Base-by-base conservation (phyloP, 2,113 vertebrate species). In the Origma solitaria region DNA sequence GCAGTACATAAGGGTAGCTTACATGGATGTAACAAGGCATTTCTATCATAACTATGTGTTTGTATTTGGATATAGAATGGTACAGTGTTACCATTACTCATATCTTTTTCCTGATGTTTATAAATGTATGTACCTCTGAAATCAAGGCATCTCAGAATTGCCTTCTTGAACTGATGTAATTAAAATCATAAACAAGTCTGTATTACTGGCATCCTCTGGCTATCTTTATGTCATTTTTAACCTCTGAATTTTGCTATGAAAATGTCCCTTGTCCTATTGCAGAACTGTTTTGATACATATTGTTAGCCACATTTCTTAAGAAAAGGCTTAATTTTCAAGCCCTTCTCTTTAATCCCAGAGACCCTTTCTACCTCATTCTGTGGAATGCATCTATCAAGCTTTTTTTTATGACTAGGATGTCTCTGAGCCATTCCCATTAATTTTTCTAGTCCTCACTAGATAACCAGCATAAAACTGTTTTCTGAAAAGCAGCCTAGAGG, bases 301-400 rank as follows among this genome's bases (percentile, higher is more conserved):
- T 13, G 3, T 56, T 61, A 71, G 17, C 9, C 18, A 25, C 8
- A 45, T 66, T 68, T 71, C 44, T 56, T 51, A 79, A 45, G 7
- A 53, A 60, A 66, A 33, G 11, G 47, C 5, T 10, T 24, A 35
- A 20, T 45, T 31, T 70, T 73, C 15, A 82, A 84, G 6, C 0
- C 4, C 33, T 80, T 30, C 61, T 16, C 42, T 58, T 51, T 33
- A 24, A n/a, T 6, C 16, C 50, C 16, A 11, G 4, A 33, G 18
- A 38, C 1, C 1, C 2, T n/a, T 73, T 91, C 78, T 15, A 37
- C 16, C 27, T 78, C 0, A 0, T 45, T 65, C 45, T 64, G 27
- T 73, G 37, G 40, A 44, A 71, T 19, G 12, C 11, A 54, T 33
- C 15, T 70, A 15, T 69, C 13, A 53, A 28, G 14, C 27, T 87